These are phyloP conservation scores for Bedellia somnulentella DNA, from an alignment of 2,888 invertebrate genomes.

Conservation along the genomic window DNA sequence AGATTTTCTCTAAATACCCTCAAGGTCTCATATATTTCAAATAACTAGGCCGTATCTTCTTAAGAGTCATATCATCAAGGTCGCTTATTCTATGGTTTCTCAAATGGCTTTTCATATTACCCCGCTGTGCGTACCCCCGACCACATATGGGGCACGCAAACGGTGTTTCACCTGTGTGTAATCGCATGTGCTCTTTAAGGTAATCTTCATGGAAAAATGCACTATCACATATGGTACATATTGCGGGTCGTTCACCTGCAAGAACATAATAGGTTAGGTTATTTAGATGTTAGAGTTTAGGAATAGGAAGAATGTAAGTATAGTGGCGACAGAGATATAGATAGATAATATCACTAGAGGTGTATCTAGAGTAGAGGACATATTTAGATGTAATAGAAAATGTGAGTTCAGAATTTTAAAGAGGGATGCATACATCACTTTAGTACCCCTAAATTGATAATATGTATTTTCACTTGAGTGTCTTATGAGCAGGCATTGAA, in stretches of 20 bases:
- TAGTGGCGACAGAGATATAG: no score
- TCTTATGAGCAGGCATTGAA: no score
- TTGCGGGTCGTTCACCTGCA: constrained; percentile 44
- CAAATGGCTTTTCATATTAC: constrained; percentile 53
- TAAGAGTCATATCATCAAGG: constrained; percentile 27
- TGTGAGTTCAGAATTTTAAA: no score
- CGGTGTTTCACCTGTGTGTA: constrained; percentile 53
- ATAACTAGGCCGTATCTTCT: constrained; percentile 40
- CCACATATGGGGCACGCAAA: constrained; percentile 51
- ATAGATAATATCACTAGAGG: no score
- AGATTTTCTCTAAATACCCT: not conserved
- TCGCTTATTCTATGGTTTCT: constrained; percentile 41
- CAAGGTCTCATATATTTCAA: constrained; percentile 33
- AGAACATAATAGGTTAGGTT: constrained; percentile 9
- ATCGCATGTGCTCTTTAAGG: constrained; percentile 43
- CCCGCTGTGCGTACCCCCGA: constrained; percentile 43
- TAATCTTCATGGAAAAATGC: constrained; percentile 46
- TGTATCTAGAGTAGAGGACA: no score
- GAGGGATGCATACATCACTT: no score
- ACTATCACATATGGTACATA: constrained; percentile 35
- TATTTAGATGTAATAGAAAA: no score
- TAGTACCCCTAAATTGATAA: no score
- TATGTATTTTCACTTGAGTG: no score
- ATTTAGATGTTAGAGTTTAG: no score
- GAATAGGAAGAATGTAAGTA: no score